A percentile compares a stretch with the other conserved stretches of the same genome.
Evolutionary conservation across 2,888 invertebrate genomes (phyloP).

Genomic region (Drosophila ezoana): DNA sequence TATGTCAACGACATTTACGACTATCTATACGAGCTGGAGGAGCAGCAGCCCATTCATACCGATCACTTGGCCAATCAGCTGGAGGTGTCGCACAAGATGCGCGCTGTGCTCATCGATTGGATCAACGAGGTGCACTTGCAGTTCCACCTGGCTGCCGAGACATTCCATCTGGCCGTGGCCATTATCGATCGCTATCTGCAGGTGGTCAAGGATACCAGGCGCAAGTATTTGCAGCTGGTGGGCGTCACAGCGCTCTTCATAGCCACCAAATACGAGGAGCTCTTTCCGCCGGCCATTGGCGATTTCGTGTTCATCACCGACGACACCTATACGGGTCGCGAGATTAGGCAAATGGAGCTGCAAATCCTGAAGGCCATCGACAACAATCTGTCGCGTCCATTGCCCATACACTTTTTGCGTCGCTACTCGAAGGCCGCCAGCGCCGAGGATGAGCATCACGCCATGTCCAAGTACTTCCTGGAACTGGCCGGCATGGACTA

Average conservation of each 20-base stretch:
- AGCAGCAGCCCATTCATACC: constrained; percentile 87
- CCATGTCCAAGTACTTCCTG: constrained; percentile 95
- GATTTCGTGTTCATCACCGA: constrained; percentile 97
- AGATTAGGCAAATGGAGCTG: constrained; percentile 93
- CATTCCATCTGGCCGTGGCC: constrained; percentile 94
- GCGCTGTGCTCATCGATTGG: constrained; percentile 96
- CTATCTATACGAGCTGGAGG: constrained; percentile 92
- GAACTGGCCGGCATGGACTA: constrained; percentile 94
- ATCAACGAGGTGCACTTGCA: constrained; percentile 95
- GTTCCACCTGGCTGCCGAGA: constrained; percentile 94
- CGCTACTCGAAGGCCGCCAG: constrained; percentile 89
- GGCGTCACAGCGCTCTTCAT: constrained; percentile 95
- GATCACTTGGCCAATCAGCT: constrained; percentile 89
- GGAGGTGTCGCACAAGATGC: constrained; percentile 92
- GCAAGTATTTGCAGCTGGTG: constrained; percentile 92
- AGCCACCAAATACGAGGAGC: constrained; percentile 98
- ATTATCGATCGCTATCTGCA: constrained; percentile 94
- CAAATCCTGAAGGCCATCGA: constrained; percentile 91
- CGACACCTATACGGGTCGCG: constrained; percentile 91
- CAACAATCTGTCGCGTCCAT: constrained; percentile 93
- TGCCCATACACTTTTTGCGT: constrained; percentile 95
- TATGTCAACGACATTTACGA: constrained; percentile 96
- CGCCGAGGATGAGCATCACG: constrained; percentile 88
- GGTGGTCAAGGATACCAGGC: constrained; percentile 87
- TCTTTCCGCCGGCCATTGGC: constrained; percentile 92